These are phyloP conservation scores for Meandrina meandrites DNA, from an alignment of 92 coral and sea anemone genomes.

Conservation along the genomic window DNA sequence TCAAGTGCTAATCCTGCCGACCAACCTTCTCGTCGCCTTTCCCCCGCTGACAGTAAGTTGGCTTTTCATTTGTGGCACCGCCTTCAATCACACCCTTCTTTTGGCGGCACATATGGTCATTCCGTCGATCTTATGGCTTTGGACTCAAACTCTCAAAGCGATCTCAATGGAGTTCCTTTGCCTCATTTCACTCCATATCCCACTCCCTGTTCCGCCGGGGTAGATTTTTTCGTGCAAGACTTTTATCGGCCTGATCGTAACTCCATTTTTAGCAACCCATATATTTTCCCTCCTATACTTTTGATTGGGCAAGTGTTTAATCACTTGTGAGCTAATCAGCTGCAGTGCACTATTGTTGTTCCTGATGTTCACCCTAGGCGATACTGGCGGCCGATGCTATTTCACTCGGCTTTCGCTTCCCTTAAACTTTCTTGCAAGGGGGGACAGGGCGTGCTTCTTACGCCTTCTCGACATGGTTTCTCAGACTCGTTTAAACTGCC, in stretches of 20 bases:
- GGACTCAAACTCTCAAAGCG: neutral
- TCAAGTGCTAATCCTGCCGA: conserved; percentile 31
- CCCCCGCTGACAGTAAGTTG: conserved; percentile 13
- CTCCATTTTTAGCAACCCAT: neutral
- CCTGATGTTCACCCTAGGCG: conserved; percentile 34
- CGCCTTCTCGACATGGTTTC: neutral
- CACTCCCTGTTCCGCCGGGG: neutral
- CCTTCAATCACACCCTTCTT: conserved; percentile 9
- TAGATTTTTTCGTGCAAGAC: neutral
- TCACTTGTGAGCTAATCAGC: neutral
- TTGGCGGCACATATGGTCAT: conserved; percentile 31
- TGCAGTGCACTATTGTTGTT: conserved; percentile 21
- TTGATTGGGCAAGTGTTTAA: neutral
- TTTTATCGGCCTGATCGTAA: neutral
- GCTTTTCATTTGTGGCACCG: conserved; percentile 9
- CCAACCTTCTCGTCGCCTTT: conserved; percentile 25
- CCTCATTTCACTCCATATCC: conserved; percentile 25
- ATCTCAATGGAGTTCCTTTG: neutral
- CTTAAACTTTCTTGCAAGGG: neutral
- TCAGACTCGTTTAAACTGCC: conserved; percentile 1
- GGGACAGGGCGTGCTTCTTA: too few species aligned
- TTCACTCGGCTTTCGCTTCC: neutral
- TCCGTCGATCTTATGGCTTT: conserved; percentile 30
- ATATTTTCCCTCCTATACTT: neutral
- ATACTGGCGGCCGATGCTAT: conserved; percentile 45